Evolutionary conservation across 2,113 vertebrate genomes (phyloP).

Genomic region (Daphoenositta chrysoptera): DNA sequence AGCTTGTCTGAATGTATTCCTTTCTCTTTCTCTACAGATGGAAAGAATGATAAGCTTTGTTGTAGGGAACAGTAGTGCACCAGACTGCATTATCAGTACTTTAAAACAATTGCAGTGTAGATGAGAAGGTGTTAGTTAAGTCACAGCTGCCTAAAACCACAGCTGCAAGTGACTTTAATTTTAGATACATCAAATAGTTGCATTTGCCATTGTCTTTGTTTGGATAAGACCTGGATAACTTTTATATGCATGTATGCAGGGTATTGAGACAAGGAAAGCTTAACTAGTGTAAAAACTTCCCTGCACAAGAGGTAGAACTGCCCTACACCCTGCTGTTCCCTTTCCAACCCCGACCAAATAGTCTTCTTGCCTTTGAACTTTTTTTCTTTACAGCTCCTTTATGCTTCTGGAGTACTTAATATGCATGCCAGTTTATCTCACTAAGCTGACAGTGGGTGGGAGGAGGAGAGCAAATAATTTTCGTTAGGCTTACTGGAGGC

Average conservation of each 20-base stretch:
- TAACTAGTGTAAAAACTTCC: background rate
- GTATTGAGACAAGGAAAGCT: background rate
- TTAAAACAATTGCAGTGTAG: background rate
- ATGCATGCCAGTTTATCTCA: background rate
- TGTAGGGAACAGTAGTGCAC: background rate
- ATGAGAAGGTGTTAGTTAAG: background rate
- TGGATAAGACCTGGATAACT: background rate
- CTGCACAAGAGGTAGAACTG: background rate
- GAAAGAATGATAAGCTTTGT: background rate
- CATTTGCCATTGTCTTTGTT: background rate
- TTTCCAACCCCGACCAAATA: background rate
- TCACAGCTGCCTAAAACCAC: background rate
- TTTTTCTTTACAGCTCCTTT: background rate
- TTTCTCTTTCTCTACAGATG: background rate
- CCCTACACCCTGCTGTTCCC: background rate
- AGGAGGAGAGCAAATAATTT: background rate
- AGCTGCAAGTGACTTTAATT: background rate
- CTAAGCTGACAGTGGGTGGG: background rate
- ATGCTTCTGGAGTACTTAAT: background rate
- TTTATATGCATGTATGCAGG: background rate
- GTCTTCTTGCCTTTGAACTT: background rate
- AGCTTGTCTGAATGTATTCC: background rate
- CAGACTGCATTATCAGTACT: background rate
- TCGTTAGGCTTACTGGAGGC: background rate
- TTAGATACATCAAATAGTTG: background rate